Conservation (phyloP, 2,888 invertebrate genomes). For the Mesoligia furuncula region DNA sequence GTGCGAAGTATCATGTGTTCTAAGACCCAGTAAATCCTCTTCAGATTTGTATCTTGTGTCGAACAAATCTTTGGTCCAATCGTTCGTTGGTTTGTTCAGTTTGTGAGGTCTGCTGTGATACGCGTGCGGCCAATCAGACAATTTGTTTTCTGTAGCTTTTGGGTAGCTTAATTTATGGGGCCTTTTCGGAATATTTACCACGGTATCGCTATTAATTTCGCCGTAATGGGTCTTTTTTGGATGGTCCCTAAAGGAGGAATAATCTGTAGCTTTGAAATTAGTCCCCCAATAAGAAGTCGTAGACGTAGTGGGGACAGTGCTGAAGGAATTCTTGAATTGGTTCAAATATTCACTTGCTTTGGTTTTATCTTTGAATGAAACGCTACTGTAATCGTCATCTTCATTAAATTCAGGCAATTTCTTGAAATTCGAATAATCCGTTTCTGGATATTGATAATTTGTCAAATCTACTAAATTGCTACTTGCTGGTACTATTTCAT, state of each 20-base stretch:
- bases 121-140: conserved; percentile 74
- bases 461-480: conserved; percentile 79
- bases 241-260: conserved; percentile 75
- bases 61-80: conserved; percentile 80
- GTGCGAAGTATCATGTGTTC: conserved; percentile 85
- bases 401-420: conserved; percentile 77
- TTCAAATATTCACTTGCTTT: conserved; percentile 79
- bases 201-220: conserved; percentile 76
- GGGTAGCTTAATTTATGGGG: conserved; percentile 73
- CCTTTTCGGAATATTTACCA: conserved; percentile 84
- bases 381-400: conserved; percentile 73
- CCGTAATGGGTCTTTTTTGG: conserved; percentile 73
- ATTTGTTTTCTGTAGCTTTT: conserved; percentile 75
- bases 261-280: conserved; percentile 78
- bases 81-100: conserved; percentile 73
- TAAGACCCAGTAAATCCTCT: conserved; percentile 85
- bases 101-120: conserved; percentile 75
- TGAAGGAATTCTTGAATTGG: conserved; percentile 78
- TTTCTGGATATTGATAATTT: conserved; percentile 78
- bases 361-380: conserved; percentile 74
- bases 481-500: conserved; percentile 82
- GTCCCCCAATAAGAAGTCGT: conserved; percentile 83
- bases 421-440: conserved; percentile 78
- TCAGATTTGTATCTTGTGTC: conserved; percentile 83
- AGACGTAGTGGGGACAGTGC: conserved; percentile 74